Evolutionary conservation across 2,888 invertebrate species (phyloP), one percentile per base, ranked within the genome.

Genomic region (Chrysolina haemoptera): DNA sequence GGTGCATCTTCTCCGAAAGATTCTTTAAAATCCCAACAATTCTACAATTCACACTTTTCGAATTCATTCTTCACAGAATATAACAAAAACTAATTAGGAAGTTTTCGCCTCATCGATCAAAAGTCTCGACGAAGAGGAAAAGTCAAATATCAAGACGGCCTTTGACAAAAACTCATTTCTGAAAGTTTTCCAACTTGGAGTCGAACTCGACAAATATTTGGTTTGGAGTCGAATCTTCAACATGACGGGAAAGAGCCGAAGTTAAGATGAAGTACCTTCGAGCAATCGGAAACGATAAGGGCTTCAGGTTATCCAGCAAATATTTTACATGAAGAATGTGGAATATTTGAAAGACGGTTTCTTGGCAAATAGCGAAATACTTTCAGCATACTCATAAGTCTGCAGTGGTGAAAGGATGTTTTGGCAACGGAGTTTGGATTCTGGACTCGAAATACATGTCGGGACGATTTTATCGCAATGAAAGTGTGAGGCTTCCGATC

Each of bases 101-200:
- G 76, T 80, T 79, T 77, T 76, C 81, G 78, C 78, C 77, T 78
- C 74, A 82, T 82, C 82, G 84, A 83, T 84, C 84, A 82, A 82
- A 83, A 80, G 83, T 82, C 81, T 75, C 70, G 22, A 62, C 40
- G 76, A 74, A 76, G 76, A 76, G 78, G 76, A 77, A 77, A 81
- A 78, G 78, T 78, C 76, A 78, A 78, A 78, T 75, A 77, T 63
- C 74, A 76, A 73, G 76, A 76, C 68, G 77, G 79, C 76, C 81
- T 80, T 81, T 80, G 80, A 81, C 82, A 82, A 84, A 83, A 84
- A 82, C 81, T 83, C 83, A 82, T 83, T 82, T 81, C 74, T 76
- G 78, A 73, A 78, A 80, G 79, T 80, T 81, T 77, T 67, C 74
- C 46, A 79, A 81, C 75, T 80, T 80, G 76, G 78, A 72, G 76